Evolutionary conservation across 2,888 invertebrate species (phyloP).

Genomic region (Hoplodrina blanda): DNA sequence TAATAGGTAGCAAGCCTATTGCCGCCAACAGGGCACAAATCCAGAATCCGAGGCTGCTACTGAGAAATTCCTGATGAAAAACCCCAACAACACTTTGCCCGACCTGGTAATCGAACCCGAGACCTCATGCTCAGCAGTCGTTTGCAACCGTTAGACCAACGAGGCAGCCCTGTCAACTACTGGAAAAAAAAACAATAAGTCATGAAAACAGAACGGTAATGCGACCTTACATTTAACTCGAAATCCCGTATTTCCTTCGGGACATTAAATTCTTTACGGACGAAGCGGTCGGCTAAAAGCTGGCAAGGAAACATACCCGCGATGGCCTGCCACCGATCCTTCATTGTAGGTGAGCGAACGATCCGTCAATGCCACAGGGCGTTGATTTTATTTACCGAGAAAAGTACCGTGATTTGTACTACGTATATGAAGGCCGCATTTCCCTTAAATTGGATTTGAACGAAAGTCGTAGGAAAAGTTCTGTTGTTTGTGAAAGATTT

Average conservation of each 20-base stretch:
- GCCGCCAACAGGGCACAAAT: no score
- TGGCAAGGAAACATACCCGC: constrained; percentile 33
- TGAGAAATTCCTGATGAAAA: no score
- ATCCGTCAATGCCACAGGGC: constrained; percentile 58
- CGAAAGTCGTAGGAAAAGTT: constrained; percentile 31
- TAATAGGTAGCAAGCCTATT: no score
- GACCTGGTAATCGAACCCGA: no score
- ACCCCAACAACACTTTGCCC: no score
- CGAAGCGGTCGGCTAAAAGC: constrained; percentile 23
- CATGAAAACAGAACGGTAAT: no score
- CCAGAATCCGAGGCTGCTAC: no score
- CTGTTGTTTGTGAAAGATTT: constrained; percentile 24
- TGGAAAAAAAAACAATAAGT: not conserved
- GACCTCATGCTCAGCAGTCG: no score
- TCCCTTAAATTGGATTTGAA: constrained; percentile 35
- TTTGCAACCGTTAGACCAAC: no score
- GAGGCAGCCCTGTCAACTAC: no score
- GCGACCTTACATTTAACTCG: not conserved
- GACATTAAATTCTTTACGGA: constrained; percentile 10
- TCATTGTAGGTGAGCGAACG: constrained; percentile 55
- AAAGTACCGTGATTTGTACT: constrained; percentile 57
- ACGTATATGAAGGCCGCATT: constrained; percentile 46
- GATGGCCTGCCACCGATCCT: constrained; percentile 45
- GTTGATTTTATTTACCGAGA: constrained; percentile 59
- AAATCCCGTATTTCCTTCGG: constrained; percentile 16